These are phyloP conservation scores for Whitmania pigra DNA, from an alignment of 1,140 invertebrate species.

Conservation along the genomic window DNA sequence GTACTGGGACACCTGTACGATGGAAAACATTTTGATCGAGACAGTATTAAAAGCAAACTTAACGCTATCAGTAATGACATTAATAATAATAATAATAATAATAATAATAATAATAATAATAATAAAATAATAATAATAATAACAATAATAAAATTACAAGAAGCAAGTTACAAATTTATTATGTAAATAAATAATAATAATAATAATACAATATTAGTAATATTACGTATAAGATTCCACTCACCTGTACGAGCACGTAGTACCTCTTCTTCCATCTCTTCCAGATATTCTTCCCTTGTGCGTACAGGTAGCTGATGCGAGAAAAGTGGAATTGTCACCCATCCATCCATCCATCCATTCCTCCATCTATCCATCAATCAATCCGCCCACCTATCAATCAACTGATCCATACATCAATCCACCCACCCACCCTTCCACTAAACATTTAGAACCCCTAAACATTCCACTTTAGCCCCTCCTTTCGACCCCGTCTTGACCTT, in stretches of 20 bases:
- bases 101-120: too few relatives aligned
- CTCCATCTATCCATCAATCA: background rate
- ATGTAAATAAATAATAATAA: too few relatives aligned
- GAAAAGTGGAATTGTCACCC: background rate
- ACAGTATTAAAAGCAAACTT: too few relatives aligned
- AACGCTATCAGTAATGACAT: too few relatives aligned
- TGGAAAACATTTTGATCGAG: background rate
- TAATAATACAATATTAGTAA: too few relatives aligned
- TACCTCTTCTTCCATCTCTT: conserved; percentile 99
- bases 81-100: too few relatives aligned
- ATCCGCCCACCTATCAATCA: background rate
- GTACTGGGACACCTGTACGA: conserved; percentile 66
- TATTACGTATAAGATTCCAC: background rate
- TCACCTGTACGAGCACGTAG: conserved; percentile 83
- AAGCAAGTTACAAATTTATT: too few relatives aligned
- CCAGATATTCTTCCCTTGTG: conserved; percentile 91
- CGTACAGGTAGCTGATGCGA: conserved; percentile 68
- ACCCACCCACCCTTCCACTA: conserved; percentile 41
- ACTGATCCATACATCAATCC: background rate
- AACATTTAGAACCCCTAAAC: conserved; percentile 78
- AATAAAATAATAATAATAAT: too few relatives aligned
- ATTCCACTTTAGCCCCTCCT: too few relatives aligned
- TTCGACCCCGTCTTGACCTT: too few relatives aligned
- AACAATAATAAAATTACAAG: too few relatives aligned
- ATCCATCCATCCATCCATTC: background rate